Conservation (phyloP, 2,888 invertebrate genomes). For the Dorcus hopei region DNA sequence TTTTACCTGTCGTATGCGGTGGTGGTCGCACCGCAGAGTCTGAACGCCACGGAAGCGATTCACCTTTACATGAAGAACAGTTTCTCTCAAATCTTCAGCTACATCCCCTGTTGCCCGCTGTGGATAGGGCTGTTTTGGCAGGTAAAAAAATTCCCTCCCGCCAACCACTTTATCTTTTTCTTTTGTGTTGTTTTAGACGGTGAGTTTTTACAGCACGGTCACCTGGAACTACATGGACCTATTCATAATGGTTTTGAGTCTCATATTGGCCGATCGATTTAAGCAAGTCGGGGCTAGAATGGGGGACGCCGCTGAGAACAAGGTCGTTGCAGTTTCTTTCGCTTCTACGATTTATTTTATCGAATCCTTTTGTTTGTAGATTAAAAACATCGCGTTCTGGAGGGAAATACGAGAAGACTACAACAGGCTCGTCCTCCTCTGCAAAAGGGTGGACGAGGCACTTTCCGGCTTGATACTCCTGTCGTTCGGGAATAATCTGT, state of each 20-base stretch:
- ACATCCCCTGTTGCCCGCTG: neutral
- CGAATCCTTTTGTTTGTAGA: neutral
- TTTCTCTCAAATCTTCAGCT: neutral
- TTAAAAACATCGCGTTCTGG: neutral
- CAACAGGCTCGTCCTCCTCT: conserved; percentile 1
- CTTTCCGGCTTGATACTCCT: conserved; percentile 5
- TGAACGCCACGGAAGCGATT: neutral
- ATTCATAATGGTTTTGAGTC: conserved; percentile 10
- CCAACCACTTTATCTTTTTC: too few species aligned
- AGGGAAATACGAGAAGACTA: conserved; percentile 6
- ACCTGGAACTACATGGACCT: conserved; percentile 15
- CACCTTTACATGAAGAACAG: neutral
- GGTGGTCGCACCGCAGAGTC: neutral
- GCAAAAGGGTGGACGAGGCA: conserved; percentile 2
- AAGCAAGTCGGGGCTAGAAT: conserved; percentile 3
- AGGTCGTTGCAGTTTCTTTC: neutral
- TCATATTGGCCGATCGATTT: conserved; percentile 1
- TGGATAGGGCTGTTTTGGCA: neutral
- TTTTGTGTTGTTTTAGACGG: neutral
- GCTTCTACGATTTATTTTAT: neutral
- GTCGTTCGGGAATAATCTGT: conserved; percentile 8
- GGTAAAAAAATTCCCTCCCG: neutral
- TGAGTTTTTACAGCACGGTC: conserved; percentile 12
- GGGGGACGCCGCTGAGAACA: neutral
- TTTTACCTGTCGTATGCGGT: conserved; percentile 2